Percentiles rank a stretch among this genome's conserved stretches.
Conservation (phyloP, 2,113 vertebrate genomes). For the Thunnus maccoyii region DNA sequence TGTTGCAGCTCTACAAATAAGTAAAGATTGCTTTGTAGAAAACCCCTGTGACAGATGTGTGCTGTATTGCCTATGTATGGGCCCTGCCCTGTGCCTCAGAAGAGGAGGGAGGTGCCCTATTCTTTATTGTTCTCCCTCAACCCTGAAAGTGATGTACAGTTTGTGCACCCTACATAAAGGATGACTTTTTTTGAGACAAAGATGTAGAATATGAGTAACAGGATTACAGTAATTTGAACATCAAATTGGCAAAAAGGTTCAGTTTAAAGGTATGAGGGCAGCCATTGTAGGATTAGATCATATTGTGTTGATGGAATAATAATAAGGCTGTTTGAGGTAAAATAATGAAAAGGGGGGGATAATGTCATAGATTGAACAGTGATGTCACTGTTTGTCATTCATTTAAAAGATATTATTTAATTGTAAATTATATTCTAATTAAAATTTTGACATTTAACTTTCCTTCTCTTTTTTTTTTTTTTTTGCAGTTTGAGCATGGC, state of each 20-base stretch:
- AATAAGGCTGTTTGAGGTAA: no score
- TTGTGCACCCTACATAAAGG: not conserved
- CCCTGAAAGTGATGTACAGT: not conserved
- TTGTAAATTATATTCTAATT: not conserved
- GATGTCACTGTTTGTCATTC: no score
- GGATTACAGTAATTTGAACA: not conserved
- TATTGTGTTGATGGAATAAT: not conserved
- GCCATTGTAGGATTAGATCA: not conserved
- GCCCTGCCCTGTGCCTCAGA: not conserved
- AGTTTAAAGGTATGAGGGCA: no score
- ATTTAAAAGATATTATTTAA: no score
- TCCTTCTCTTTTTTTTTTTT: not conserved
- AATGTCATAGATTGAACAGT: not conserved
- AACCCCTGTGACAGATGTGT: not conserved
- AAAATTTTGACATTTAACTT: not conserved
- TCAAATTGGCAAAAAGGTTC: not conserved
- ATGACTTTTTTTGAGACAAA: not conserved
- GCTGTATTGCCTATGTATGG: not conserved
- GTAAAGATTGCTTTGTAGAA: no score
- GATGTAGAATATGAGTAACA: not conserved
- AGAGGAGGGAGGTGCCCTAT: slow-evolving; percentile 1
- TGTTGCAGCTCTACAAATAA: no score
- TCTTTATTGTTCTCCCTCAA: not conserved
- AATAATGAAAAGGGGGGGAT: not conserved
- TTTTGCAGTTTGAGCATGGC: slow-evolving; percentile 82